Conservation (phyloP, 2,797 vertebrate genomes). For the Prunella strophiata region DNA sequence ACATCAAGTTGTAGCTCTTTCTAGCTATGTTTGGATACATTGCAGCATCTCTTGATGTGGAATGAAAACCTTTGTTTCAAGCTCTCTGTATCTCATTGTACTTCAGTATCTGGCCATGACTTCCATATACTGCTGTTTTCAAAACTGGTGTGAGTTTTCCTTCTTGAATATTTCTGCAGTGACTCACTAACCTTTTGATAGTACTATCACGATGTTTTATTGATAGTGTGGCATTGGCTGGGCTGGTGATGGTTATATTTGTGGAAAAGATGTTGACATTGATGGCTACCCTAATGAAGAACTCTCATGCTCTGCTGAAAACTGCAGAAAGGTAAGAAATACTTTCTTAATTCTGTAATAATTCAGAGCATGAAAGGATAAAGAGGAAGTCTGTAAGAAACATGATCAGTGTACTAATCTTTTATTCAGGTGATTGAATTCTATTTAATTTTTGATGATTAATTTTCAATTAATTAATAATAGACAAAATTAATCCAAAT, state of each 20-base stretch:
- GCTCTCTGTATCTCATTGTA: neutral
- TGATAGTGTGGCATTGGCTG: slow-evolving; percentile 94
- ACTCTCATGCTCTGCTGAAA: slow-evolving; percentile 86
- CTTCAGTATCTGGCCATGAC: neutral
- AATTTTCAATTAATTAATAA: neutral
- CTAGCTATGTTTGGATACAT: neutral
- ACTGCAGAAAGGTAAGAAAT: slow-evolving; percentile 88
- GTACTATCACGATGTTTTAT: slow-evolving; percentile 23
- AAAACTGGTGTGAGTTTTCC: neutral
- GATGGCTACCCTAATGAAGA: slow-evolving; percentile 97
- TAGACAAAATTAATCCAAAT: neutral
- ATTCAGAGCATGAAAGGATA: neutral
- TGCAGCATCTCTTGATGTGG: neutral
- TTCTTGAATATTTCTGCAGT: neutral
- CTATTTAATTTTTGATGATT: neutral
- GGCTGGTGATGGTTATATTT: slow-evolving; percentile 96
- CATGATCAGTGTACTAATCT: neutral
- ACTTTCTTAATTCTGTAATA: neutral
- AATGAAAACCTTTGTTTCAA: neutral
- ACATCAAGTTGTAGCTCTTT: neutral
- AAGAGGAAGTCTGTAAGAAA: neutral
- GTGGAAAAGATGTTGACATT: slow-evolving; percentile 96
- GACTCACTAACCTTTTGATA: neutral
- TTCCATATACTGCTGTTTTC: neutral
- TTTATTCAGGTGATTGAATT: neutral